Base-by-base conservation (phyloP, 2,113 vertebrate species). In the Alosa alosa region DNA sequence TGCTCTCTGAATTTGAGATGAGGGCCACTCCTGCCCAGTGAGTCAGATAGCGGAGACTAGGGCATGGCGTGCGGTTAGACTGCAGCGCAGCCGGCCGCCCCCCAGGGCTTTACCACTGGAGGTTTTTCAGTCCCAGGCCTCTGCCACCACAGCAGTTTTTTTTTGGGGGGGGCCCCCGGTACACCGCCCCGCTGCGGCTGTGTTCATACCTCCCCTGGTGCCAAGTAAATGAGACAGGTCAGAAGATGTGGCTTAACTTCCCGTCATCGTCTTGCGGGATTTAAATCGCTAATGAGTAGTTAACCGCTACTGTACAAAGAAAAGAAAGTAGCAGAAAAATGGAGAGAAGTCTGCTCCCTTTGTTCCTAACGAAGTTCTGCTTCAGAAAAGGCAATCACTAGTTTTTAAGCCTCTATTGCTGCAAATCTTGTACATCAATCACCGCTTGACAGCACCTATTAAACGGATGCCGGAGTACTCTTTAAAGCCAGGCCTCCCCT, bases 321-420 rank as follows among this genome's bases (percentile, higher is more conserved):
- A 31, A 72, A 72, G 9, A 36, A 36, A 72, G 20, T 1, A 72
- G 72, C 0, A 17, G 18, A 2, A 44, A 68, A 20, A 49, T n/a
- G 41, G 17, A 11, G 10, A 47, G 17, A 22, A 60, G 11, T 78
- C n/a, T 25, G n/a, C 50, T 78, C 22, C 25, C 39, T 85, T 78
- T 75, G n/a, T 46, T 31, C 45, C 44, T 68, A 85, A n/a, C 49
- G 36, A 68, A 72, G 75, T 46, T 49, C 11, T 25, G 64, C 72
- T n/a, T 68, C 57, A 25, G 83, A 50, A 17, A 64, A 84, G 52
- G 83, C 45, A 25, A 84, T 84, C 83, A 84, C 22, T 39, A 84
- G 49, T 39, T 39, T 78, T 78, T 36, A 78, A 25, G n/a, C 17
- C 36, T 68, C 57, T 46, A 9, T 10, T 72, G 36, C 84, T 85